These are phyloP conservation scores for Luffia ferchaultella DNA, from an alignment of 2,888 invertebrate species.

Conservation along the genomic window DNA sequence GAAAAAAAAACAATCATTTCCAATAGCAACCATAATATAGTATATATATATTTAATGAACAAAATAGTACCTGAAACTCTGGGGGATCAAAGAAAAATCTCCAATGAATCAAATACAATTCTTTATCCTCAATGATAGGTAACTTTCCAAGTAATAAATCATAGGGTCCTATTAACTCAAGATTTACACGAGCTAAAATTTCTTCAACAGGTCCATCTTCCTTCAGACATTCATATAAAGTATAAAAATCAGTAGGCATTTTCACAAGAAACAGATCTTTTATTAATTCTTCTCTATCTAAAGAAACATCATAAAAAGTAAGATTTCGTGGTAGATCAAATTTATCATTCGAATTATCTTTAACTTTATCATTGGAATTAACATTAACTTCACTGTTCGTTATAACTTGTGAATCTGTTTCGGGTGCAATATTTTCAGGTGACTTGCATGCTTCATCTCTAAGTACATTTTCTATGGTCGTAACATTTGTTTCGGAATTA, in stretches of 20 bases:
- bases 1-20: not conserved
- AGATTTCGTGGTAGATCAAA: constrained; percentile 30
- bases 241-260: constrained; percentile 91
- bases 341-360: constrained; percentile 20
- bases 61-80: constrained; percentile 77
- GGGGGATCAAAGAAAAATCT: constrained; percentile 94
- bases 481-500: not conserved
- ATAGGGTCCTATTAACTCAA: constrained; percentile 86
- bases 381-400: not conserved
- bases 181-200: constrained; percentile 71
- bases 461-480: not conserved
- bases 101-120: constrained; percentile 82
- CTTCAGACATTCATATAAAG: constrained; percentile 81
- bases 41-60: not conserved
- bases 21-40: constrained; percentile 3
- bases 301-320: constrained; percentile 43
- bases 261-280: constrained; percentile 80
- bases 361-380: not conserved
- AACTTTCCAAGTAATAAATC: constrained; percentile 79
- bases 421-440: not conserved
- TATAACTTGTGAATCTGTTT: not conserved
- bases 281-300: constrained; percentile 63
- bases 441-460: not conserved
- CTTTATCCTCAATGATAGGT: constrained; percentile 57
- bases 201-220: constrained; percentile 61